Conservation (phyloP, 2,888 invertebrate species). For the Athetis lepigone region DNA sequence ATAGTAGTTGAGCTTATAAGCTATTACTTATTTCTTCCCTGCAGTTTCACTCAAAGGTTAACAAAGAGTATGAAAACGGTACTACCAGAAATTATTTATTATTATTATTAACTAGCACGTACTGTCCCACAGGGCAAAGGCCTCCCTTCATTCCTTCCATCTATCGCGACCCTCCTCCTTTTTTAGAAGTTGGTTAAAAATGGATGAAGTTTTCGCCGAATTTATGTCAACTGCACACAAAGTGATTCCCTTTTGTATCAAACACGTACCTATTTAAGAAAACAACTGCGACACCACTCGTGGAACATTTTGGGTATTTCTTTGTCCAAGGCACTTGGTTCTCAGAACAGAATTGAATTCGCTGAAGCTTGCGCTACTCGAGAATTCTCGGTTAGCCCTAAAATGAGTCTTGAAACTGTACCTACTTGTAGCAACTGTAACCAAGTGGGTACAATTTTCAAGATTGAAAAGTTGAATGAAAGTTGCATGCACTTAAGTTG, state of each 20-base stretch:
- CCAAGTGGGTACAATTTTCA: too few relatives aligned
- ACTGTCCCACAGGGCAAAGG: too few relatives aligned
- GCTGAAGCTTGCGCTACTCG: conserved; percentile 40
- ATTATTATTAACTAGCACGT: too few relatives aligned
- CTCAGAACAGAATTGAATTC: conserved; percentile 58
- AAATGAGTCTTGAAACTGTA: conserved; percentile 49
- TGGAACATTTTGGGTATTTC: conserved; percentile 45
- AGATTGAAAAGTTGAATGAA: too few relatives aligned
- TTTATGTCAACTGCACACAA: conserved; percentile 25
- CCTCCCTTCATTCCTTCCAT: too few relatives aligned
- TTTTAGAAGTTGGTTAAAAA: too few relatives aligned
- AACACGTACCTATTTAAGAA: conserved; percentile 28
- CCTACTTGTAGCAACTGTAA: too few relatives aligned
- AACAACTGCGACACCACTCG: conserved; percentile 4
- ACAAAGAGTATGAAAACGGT: too few relatives aligned
- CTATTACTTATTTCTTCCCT: too few relatives aligned
- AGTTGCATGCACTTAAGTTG: conserved; percentile 40
- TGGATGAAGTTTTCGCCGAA: conserved; percentile 9
- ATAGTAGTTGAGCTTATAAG: not conserved
- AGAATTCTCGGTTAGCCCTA: conserved; percentile 50
- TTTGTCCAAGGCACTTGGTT: conserved; percentile 44
- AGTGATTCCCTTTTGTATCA: conserved; percentile 9
- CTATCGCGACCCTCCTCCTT: too few relatives aligned
- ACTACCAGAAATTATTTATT: too few relatives aligned
- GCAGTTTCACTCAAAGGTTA: too few relatives aligned